Evolutionary conservation across 2,797 vertebrate species (phyloP).

Genomic region (Gymnopithys bicolor): DNA sequence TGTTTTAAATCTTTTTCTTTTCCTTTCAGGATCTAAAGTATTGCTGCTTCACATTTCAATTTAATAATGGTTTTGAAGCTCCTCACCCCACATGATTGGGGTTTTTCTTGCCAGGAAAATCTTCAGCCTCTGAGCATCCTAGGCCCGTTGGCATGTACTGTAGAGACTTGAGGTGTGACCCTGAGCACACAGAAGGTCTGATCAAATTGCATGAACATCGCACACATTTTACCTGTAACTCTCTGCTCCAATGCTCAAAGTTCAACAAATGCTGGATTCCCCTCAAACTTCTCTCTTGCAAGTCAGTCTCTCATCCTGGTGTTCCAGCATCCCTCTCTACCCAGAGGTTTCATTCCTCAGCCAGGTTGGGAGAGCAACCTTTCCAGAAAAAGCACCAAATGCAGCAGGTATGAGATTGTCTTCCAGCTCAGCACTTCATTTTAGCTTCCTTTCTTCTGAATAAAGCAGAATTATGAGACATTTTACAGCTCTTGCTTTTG

Average conservation of each 20-base stretch:
- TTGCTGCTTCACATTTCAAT: background rate
- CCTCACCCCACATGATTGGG: rapidly evolving
- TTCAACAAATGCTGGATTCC: background rate
- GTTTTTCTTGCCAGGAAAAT: background rate
- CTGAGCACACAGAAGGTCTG: background rate
- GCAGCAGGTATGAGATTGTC: rapidly evolving
- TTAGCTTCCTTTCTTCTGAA: background rate
- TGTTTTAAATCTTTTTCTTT: background rate
- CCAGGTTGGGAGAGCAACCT: background rate
- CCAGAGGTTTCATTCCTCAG: background rate
- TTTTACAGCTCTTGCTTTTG: background rate
- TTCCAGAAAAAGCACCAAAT: background rate
- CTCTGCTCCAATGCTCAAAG: background rate
- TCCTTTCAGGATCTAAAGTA: background rate
- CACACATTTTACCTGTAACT: rapidly evolving
- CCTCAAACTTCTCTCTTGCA: background rate
- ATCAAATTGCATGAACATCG: background rate
- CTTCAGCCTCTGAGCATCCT: background rate
- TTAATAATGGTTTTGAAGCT: background rate
- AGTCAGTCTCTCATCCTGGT: background rate
- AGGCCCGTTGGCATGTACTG: background rate
- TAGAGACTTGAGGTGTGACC: background rate
- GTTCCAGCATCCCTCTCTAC: rapidly evolving
- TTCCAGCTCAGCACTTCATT: background rate
- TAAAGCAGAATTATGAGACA: background rate